Percentiles rank a stretch among this genome's conserved stretches.
Evolutionary conservation across 2,797 vertebrate species (phyloP).

Genomic region (Macroramphosus scolopax): DNA sequence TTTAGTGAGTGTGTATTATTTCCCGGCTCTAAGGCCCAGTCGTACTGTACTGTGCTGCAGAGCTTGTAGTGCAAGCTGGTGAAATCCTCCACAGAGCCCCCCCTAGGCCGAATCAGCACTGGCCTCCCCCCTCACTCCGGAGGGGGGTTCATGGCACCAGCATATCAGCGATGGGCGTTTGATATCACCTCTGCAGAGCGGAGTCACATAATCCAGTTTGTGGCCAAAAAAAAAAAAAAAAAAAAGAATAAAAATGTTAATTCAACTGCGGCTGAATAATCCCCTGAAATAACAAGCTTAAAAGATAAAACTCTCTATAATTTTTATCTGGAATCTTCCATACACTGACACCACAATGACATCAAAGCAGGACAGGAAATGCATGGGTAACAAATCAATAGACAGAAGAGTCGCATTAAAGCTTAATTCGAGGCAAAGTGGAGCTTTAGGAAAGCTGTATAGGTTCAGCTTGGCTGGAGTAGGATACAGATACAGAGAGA

Average conservation of each 20-base stretch:
- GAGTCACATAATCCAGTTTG: constrained; percentile 79
- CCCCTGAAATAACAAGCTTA: constrained; percentile 84
- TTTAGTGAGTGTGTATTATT: constrained; percentile 52
- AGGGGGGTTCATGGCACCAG: constrained; percentile 59
- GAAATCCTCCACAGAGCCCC: constrained; percentile 62
- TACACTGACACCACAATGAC: constrained; percentile 79
- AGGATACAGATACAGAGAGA: constrained; percentile 40
- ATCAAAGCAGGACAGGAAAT: constrained; percentile 81
- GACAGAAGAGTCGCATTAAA: constrained; percentile 75
- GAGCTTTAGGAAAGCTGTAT: constrained; percentile 68
- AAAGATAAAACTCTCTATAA: constrained; percentile 79
- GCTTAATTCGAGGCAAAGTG: constrained; percentile 75
- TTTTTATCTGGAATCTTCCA: constrained; percentile 83
- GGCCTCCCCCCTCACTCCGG: constrained; percentile 37
- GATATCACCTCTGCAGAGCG: constrained; percentile 68
- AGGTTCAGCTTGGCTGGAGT: constrained; percentile 46
- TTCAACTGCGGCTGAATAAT: constrained; percentile 77
- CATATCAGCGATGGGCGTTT: constrained; percentile 73
- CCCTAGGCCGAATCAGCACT: constrained; percentile 55
- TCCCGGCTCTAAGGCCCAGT: constrained; percentile 27
- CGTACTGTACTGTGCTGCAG: constrained; percentile 36
- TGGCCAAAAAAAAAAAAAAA: constrained; percentile 77
- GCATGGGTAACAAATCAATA: constrained; percentile 78
- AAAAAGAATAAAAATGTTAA: constrained; percentile 81
- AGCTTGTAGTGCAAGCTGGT: constrained; percentile 48